Conservation (phyloP, 92 coral and sea anemone species). For the Phenganax stokvisi region DNA sequence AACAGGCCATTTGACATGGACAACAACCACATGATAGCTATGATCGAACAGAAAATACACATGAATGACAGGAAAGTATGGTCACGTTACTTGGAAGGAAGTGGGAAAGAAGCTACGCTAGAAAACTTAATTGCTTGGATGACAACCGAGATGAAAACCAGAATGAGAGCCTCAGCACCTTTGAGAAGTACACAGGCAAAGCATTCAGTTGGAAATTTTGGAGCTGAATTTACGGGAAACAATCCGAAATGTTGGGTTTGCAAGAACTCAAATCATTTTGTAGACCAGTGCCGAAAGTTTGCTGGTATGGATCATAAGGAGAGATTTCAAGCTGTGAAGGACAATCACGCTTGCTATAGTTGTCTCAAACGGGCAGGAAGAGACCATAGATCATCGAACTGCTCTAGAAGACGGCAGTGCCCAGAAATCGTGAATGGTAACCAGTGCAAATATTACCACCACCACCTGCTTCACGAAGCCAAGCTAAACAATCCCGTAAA, state of each 20-base stretch:
- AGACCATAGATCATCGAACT: conserved; percentile 40
- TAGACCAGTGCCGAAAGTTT: no score
- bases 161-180: no score
- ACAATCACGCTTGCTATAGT: conserved; percentile 48
- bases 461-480: conserved; percentile 44
- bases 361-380: conserved; percentile 47
- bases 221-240: background rate
- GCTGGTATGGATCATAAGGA: no score
- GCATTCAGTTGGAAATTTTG: no score
- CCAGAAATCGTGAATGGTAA: conserved; percentile 35
- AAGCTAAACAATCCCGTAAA: background rate
- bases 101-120: conserved; percentile 41
- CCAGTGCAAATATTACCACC: conserved; percentile 32
- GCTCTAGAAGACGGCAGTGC: conserved; percentile 43
- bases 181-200: no score
- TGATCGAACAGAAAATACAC: conserved; percentile 41
- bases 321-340: background rate
- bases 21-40: conserved; percentile 33
- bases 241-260: conserved; percentile 1
- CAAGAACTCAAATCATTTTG: background rate
- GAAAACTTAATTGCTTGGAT: conserved; percentile 40
- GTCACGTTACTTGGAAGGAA: conserved; percentile 37
- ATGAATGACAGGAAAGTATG: conserved; percentile 14
- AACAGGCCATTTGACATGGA: background rate
- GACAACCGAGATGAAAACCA: no score